phyloP scores from a whole-genome alignment of 2,888 invertebrate species.

The Glomeris marginata region DNA sequence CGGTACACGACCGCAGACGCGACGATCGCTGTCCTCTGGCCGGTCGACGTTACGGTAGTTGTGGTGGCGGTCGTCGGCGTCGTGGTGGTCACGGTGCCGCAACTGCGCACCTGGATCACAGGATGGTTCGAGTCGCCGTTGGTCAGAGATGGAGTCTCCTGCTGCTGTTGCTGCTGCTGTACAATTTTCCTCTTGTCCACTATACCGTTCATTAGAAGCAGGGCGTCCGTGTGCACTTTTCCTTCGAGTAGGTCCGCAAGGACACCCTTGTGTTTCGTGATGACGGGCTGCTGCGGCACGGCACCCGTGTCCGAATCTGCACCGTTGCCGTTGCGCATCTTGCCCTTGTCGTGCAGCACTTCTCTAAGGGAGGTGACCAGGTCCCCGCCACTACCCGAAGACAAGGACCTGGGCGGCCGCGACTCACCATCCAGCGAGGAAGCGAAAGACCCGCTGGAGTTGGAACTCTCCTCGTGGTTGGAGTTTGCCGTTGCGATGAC shows the following conservation, averaged over 20 bases:
- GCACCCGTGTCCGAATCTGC: conserved; percentile 16
- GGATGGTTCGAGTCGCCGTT: conserved; percentile 10
- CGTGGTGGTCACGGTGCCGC: conserved; percentile 2
- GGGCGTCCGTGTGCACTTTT: conserved; percentile 42
- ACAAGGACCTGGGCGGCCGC: neutral
- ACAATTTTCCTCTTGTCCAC: conserved; percentile 10
- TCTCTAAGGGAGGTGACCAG: conserved; percentile 2
- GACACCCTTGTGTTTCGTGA: conserved; percentile 34
- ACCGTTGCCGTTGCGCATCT: conserved; percentile 9
- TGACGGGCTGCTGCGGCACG: conserved; percentile 10
- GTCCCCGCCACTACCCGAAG: conserved; percentile 5
- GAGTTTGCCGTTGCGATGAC: too few relatives aligned
- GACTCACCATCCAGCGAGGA: conserved; percentile 19
- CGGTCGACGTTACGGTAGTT: conserved; percentile 10
- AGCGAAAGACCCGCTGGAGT: conserved; percentile 20
- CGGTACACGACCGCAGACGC: neutral
- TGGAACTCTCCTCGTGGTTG: conserved; percentile 17
- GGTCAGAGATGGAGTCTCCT: conserved; percentile 9
- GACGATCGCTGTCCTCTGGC: neutral
- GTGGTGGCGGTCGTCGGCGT: conserved; percentile 2
- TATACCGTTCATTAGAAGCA: conserved; percentile 41
- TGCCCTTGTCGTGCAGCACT: neutral
- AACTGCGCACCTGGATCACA: neutral
- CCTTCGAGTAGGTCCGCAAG: conserved; percentile 68
- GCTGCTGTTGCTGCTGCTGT: neutral